Evolutionary conservation across 2,888 invertebrate genomes (phyloP).

Genomic region (Platycnemis pennipes): DNA sequence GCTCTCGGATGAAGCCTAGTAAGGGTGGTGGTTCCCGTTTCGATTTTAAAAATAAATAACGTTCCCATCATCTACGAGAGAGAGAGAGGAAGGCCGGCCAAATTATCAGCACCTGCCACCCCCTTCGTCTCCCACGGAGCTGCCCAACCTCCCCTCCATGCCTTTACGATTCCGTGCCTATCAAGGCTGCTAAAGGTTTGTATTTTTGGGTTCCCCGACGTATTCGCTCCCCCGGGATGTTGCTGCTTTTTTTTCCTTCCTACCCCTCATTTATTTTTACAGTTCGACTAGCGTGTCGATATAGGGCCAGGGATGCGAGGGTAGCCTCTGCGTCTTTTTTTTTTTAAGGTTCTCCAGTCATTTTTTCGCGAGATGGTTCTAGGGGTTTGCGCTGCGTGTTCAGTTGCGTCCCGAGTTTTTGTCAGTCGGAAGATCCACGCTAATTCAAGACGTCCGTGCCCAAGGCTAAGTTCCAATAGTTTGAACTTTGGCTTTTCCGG

Average conservation of each 20-base stretch:
- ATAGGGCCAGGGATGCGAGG: too few relatives aligned
- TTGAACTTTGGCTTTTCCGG: neutral
- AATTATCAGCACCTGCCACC: constrained; percentile 14
- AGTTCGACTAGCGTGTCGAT: neutral
- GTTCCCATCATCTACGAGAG: neutral
- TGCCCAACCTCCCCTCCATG: neutral
- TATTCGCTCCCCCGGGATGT: neutral
- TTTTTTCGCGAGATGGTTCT: too few relatives aligned
- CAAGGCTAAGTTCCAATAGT: neutral
- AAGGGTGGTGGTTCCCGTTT: neutral
- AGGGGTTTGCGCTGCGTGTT: too few relatives aligned
- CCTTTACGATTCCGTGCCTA: neutral
- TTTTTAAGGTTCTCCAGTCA: too few relatives aligned
- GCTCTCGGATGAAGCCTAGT: neutral
- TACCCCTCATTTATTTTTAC: neutral
- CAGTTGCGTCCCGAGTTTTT: too few relatives aligned
- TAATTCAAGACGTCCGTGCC: neutral
- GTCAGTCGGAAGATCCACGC: neutral
- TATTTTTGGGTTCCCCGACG: neutral
- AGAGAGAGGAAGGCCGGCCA: neutral
- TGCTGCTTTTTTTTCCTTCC: neutral
- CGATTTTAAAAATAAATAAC: constrained; percentile 16
- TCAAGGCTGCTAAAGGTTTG: neutral
- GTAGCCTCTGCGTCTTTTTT: too few relatives aligned
- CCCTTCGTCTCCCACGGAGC: neutral